Percentiles rank a stretch among this genome's conserved stretches.
Conservation (phyloP, 92 coral and sea anemone species). For the Porites rus region DNA sequence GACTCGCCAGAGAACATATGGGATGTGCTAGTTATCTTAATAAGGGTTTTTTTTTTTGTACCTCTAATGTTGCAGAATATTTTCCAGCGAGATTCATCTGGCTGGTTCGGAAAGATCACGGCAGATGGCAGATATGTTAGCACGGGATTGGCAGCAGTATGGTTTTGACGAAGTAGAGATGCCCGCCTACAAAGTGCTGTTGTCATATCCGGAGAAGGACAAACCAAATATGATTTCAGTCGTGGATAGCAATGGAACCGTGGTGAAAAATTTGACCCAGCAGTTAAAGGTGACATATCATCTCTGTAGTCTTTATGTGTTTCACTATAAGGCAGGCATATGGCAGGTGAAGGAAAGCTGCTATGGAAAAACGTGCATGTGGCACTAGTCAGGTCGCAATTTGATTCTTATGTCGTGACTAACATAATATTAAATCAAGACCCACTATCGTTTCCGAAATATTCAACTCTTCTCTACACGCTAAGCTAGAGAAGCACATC, state of each 20-base stretch:
- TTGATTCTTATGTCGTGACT: no score
- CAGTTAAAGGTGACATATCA: constrained; percentile 63
- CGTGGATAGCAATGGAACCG: constrained; percentile 47
- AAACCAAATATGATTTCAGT: constrained; percentile 72
- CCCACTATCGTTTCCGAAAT: no score
- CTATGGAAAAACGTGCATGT: no score
- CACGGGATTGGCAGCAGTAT: constrained; percentile 50
- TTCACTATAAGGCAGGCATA: no score
- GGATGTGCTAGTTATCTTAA: no score
- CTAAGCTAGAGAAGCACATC: no score
- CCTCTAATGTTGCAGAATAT: not conserved
- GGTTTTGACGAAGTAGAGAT: constrained; percentile 77
- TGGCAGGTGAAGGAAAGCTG: no score
- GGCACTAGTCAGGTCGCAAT: no score
- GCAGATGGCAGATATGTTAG: constrained; percentile 42
- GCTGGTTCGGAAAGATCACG: constrained; percentile 60
- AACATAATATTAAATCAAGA: no score
- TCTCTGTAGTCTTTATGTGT: no score
- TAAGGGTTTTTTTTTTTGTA: not conserved
- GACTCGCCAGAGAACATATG: no score
- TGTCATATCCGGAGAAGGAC: constrained; percentile 68
- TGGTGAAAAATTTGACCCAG: constrained; percentile 49
- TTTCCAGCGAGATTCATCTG: constrained; percentile 66
- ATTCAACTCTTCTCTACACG: no score
- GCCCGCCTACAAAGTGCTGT: constrained; percentile 69